A percentile compares a stretch with the other conserved stretches of the same genome.
Conservation (phyloP, 37 sponge, comb jelly and placozoan genomes). For the Petrosia ficiformis region DNA sequence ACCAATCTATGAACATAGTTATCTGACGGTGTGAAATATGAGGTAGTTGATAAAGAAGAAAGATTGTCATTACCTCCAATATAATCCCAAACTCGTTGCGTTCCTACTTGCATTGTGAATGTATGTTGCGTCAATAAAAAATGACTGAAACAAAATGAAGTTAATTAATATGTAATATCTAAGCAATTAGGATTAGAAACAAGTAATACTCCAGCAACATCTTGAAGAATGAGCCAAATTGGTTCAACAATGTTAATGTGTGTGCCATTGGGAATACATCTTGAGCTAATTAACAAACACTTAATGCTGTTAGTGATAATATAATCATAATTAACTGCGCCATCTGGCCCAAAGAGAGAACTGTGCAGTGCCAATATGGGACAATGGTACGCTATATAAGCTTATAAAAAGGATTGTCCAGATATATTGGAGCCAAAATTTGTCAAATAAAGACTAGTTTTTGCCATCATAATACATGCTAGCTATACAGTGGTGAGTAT, state of each 20-base stretch:
- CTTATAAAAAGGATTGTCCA: too few relatives aligned
- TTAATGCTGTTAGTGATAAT: too few relatives aligned
- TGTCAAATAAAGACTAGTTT: neutral
- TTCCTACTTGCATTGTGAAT: slow-evolving; percentile 89
- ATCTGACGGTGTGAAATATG: too few relatives aligned
- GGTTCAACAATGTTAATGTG: slow-evolving; percentile 1
- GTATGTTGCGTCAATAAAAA: slow-evolving; percentile 89
- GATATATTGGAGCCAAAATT: too few relatives aligned
- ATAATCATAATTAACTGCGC: too few relatives aligned
- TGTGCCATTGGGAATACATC: too few relatives aligned
- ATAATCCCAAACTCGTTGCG: slow-evolving; percentile 96
- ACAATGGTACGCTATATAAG: neutral
- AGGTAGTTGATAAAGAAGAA: neutral
- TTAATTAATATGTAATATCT: neutral
- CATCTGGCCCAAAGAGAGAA: too few relatives aligned
- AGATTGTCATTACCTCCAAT: slow-evolving; percentile 65
- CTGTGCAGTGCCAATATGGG: too few relatives aligned
- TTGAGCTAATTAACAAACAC: too few relatives aligned
- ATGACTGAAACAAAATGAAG: slow-evolving; percentile 38
- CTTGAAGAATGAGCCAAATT: too few relatives aligned
- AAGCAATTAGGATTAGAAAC: neutral
- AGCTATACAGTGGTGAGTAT: too few relatives aligned
- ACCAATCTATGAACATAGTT: slow-evolving; percentile 98
- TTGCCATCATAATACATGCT: too few relatives aligned
- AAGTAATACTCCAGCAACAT: neutral